These are phyloP conservation scores for Drosophila serrata DNA, from an alignment of 1,140 invertebrate genomes.

Conservation along the genomic window DNA sequence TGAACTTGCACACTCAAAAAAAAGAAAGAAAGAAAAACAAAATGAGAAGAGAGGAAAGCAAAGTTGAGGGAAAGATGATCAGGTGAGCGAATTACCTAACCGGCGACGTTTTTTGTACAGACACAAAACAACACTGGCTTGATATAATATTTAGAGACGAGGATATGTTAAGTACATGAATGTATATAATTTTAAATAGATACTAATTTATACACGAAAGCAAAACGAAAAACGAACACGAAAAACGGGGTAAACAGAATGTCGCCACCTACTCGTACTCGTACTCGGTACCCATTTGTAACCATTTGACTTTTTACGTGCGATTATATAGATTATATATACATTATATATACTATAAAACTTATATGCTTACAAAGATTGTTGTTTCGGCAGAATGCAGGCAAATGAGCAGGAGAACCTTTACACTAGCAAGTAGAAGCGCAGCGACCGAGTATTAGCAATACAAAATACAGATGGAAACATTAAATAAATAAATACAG, in stretches of 20 bases:
- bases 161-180: conserved; percentile 51
- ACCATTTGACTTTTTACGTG: conserved; percentile 71
- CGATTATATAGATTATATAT: conserved; percentile 56
- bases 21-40: too few relatives aligned
- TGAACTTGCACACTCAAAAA: conserved; percentile 75
- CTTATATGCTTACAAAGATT: conserved; percentile 58
- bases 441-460: conserved; percentile 35
- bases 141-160: conserved; percentile 45
- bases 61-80: not conserved
- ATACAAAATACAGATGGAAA: conserved; percentile 14
- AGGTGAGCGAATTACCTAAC: conserved; percentile 32
- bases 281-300: conserved; percentile 69
- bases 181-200: conserved; percentile 78
- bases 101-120: conserved; percentile 66
- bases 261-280: conserved; percentile 73
- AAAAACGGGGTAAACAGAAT: conserved; percentile 50
- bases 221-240: conserved; percentile 21
- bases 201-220: conserved; percentile 69
- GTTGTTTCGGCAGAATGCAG: conserved; percentile 35
- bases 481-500: not conserved
- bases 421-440: conserved; percentile 56
- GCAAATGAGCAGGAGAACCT: conserved; percentile 27
- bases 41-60: not conserved
- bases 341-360: conserved; percentile 25
- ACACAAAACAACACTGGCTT: conserved; percentile 41